A percentile compares a stretch with the other conserved stretches of the same genome.
phyloP scores from a whole-genome alignment of 2,113 vertebrate species.

The Tragelaphus strepsiceros region DNA sequence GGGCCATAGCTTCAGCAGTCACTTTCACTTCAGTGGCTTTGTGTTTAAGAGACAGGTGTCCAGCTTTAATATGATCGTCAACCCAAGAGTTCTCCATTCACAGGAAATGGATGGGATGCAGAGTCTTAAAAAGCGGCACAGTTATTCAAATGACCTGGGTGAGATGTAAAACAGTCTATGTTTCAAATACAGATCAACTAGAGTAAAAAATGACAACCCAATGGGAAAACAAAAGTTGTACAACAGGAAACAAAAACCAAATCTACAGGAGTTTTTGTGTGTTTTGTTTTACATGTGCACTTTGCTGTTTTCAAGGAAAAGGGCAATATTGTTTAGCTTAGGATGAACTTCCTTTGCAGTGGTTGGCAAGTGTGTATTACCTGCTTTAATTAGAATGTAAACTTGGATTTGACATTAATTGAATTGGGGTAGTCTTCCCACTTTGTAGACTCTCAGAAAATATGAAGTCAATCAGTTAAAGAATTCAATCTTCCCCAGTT shows the following conservation, averaged over 20 bases:
- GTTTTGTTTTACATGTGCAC: not conserved
- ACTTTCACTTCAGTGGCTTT: not conserved
- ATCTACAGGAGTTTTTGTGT: not conserved
- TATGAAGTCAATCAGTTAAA: not conserved
- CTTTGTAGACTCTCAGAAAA: not conserved
- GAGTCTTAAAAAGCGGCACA: not conserved
- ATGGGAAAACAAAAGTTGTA: not conserved
- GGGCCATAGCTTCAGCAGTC: not conserved
- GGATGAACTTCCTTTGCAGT: not conserved
- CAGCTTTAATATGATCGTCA: not conserved
- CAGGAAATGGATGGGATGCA: not conserved
- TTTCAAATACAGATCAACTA: slow-evolving; percentile 1
- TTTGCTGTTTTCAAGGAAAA: slow-evolving; percentile 22
- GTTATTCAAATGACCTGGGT: not conserved
- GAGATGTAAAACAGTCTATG: not conserved
- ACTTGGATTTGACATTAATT: not conserved
- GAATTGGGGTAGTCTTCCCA: not conserved
- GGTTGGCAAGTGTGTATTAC: not conserved
- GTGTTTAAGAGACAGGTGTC: not conserved
- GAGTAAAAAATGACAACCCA: not conserved
- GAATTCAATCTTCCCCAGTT: not conserved
- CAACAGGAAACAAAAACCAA: not conserved
- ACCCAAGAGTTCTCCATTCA: not conserved
- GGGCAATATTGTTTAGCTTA: not conserved
- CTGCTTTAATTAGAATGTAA: not conserved